These are phyloP conservation scores for Gymnothorax reevesii DNA, from an alignment of 2,797 vertebrate species.

Conservation along the genomic window DNA sequence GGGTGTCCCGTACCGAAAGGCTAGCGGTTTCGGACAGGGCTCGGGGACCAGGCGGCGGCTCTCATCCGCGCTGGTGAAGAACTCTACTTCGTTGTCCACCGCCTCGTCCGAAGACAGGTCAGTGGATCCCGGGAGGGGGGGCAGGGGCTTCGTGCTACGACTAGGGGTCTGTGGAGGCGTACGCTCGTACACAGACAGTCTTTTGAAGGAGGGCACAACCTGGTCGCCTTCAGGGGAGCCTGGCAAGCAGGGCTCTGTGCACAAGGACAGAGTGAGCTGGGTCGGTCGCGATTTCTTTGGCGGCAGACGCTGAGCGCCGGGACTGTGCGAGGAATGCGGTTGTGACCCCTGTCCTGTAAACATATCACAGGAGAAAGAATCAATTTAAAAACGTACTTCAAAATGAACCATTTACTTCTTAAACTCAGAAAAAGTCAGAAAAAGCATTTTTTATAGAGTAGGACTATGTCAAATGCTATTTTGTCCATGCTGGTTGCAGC, in stretches of 20 bases:
- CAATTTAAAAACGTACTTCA: background rate
- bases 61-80: constrained; percentile 83
- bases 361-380: constrained; percentile 17
- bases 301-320: constrained; percentile 59
- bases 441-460: too few species aligned
- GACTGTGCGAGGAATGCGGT: constrained; percentile 54
- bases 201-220: constrained; percentile 78
- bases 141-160: constrained; percentile 84
- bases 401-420: background rate
- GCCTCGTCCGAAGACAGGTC: constrained; percentile 79
- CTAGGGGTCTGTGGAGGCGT: constrained; percentile 64
- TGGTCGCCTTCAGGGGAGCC: constrained; percentile 72
- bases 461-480: too few species aligned
- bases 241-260: constrained; percentile 47
- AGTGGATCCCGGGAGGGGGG: constrained; percentile 79
- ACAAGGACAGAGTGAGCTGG: constrained; percentile 56
- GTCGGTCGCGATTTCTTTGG: constrained; percentile 62
- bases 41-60: constrained; percentile 69
- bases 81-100: constrained; percentile 89
- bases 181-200: constrained; percentile 70
- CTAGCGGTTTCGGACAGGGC: constrained; percentile 59
- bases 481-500: too few species aligned
- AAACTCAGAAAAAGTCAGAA: too few species aligned
- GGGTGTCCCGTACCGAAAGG: constrained; percentile 63
- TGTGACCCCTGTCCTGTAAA: constrained; percentile 64